Conservation (phyloP, 37 sponge, comb jelly and placozoan genomes). For the Aphrocallistes beatrix region DNA sequence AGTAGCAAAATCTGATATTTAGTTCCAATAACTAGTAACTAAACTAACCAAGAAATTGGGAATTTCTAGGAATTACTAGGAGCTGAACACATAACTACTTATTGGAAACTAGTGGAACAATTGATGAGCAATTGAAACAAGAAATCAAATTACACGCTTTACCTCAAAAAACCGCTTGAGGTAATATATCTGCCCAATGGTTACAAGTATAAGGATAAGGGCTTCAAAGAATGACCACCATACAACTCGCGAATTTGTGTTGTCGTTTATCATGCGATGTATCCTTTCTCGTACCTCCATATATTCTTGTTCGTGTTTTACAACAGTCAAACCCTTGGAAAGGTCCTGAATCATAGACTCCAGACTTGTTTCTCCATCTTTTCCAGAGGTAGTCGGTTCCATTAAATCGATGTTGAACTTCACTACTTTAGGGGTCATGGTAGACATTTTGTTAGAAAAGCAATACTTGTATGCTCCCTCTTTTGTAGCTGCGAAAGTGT, state of each 20-base stretch:
- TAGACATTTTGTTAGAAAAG: constrained; percentile 94
- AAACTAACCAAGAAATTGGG: too few species aligned
- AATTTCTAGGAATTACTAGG: too few species aligned
- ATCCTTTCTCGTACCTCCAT: constrained; percentile 97
- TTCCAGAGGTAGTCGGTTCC: constrained; percentile 45
- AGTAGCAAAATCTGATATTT: too few species aligned
- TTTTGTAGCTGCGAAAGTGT: constrained; percentile 91
- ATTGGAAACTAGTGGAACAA: too few species aligned
- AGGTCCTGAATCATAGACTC: constrained; percentile 76
- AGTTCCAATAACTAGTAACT: too few species aligned
- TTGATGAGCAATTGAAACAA: too few species aligned
- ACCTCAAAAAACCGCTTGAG: constrained; percentile 98
- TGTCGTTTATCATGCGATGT: constrained; percentile 92
- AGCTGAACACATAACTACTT: too few species aligned
- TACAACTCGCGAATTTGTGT: constrained; percentile 91
- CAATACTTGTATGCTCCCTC: constrained; percentile 91
- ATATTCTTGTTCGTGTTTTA: constrained; percentile 99
- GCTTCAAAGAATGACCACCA: constrained; percentile 99
- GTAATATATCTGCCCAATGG: constrained; percentile 96
- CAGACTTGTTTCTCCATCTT: constrained; percentile 55
- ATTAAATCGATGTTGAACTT: constrained; percentile 90
- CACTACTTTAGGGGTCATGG: constrained; percentile 93
- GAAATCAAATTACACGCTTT: constrained; percentile 75
- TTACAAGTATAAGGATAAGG: constrained; percentile 78
- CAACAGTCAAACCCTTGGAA: constrained; percentile 52